Conservation (phyloP, 2,113 vertebrate genomes). For the Nettapus auritus region DNA sequence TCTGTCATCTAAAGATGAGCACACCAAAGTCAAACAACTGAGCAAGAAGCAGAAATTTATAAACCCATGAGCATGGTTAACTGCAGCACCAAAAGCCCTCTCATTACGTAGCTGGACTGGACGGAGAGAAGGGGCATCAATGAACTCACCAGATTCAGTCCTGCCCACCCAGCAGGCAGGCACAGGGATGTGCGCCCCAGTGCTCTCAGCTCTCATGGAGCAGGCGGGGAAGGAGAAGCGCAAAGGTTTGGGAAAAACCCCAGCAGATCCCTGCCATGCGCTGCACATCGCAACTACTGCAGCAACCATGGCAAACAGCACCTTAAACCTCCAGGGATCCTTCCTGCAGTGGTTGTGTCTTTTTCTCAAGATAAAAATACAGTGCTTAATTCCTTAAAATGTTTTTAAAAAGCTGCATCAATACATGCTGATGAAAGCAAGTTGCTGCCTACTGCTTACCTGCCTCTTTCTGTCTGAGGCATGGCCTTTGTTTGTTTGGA, state of each 20-base stretch:
- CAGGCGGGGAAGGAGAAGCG: too few species aligned
- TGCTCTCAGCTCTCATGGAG: not conserved
- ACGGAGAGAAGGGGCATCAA: not conserved
- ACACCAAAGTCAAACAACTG: not conserved
- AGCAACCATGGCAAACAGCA: not conserved
- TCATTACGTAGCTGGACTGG: not conserved
- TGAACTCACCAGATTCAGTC: not conserved
- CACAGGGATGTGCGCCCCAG: not conserved
- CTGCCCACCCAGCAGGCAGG: not conserved
- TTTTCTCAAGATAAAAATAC: not conserved
- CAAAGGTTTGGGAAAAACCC: not conserved
- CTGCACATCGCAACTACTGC: not conserved
- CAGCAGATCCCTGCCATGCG: too few species aligned
- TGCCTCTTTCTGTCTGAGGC: not conserved
- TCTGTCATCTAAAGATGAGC: not conserved
- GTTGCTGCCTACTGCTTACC: too few species aligned
- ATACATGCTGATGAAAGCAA: not conserved
- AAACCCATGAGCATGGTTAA: fast-evolving
- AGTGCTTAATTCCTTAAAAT: not conserved
- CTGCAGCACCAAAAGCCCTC: not conserved
- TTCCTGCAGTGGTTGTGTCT: too few species aligned
- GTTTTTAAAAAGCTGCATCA: not conserved
- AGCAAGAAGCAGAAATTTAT: not conserved
- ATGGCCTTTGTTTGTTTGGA: not conserved
- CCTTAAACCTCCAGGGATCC: not conserved